Conservation (phyloP, 2,888 invertebrate genomes). For the Phragmatobia fuliginosa region DNA sequence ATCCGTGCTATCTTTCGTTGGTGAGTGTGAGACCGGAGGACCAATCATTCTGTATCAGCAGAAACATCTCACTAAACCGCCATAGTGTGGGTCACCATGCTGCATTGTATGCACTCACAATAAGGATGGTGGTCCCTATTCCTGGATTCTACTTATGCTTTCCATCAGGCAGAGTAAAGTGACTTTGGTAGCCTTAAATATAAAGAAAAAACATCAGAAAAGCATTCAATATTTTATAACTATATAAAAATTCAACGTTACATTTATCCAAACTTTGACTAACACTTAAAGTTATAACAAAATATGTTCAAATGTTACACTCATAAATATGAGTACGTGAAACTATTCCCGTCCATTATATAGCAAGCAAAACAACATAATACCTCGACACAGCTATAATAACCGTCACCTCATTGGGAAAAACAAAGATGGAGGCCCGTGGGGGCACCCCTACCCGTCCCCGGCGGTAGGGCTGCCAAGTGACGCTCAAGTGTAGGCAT, state of each 20-base stretch:
- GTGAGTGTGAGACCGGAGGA: too few relatives aligned
- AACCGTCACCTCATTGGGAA: conserved; percentile 69
- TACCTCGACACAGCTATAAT: conserved; percentile 56
- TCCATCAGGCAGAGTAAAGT: too few relatives aligned
- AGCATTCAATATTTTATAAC: too few relatives aligned
- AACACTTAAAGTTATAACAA: neutral
- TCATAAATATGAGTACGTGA: conserved; percentile 16
- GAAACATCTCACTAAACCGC: too few relatives aligned
- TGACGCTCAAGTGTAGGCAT: conserved; percentile 14
- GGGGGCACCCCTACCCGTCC: conserved; percentile 12
- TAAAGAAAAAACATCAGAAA: too few relatives aligned
- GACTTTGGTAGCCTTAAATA: too few relatives aligned
- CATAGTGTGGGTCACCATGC: too few relatives aligned
- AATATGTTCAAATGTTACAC: neutral
- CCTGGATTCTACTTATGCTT: too few relatives aligned
- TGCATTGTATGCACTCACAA: too few relatives aligned
- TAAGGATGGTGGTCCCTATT: too few relatives aligned
- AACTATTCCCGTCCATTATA: conserved; percentile 43
- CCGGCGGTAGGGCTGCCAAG: conserved; percentile 35
- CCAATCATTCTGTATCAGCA: too few relatives aligned
- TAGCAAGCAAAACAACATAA: conserved; percentile 55
- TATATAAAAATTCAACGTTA: neutral
- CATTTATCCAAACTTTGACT: neutral
- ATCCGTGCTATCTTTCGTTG: too few relatives aligned
- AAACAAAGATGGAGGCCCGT: conserved; percentile 70